Evolutionary conservation across 2,797 vertebrate species (phyloP).

Genomic region (Ispidina lecontei): DNA sequence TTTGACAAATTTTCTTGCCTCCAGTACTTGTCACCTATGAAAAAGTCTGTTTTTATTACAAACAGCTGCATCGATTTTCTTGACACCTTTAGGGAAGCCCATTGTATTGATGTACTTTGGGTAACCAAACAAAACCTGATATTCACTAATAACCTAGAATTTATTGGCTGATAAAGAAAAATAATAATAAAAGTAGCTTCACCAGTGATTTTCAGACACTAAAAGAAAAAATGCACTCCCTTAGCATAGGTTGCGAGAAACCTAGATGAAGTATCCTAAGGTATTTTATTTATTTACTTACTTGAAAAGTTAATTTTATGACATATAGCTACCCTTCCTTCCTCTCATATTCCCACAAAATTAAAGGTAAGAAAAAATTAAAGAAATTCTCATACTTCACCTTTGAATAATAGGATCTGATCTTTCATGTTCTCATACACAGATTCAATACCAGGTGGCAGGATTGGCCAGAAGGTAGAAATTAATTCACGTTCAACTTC

Average conservation of each 20-base stretch:
- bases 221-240: neutral
- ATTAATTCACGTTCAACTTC: conserved; percentile 79
- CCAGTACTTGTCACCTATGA: conserved; percentile 80
- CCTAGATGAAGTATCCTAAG: neutral
- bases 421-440: conserved; percentile 84
- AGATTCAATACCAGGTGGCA: conserved; percentile 84
- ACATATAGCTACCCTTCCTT: neutral
- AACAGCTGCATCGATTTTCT: conserved; percentile 83
- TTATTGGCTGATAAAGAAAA: conserved; percentile 64
- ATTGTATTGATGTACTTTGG: conserved; percentile 79
- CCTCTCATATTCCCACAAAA: neutral
- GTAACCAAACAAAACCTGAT: conserved; percentile 75
- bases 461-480: conserved; percentile 83
- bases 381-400: conserved; percentile 58
- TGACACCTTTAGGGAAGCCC: conserved; percentile 80
- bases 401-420: conserved; percentile 85
- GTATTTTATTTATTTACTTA: neutral
- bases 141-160: conserved; percentile 82
- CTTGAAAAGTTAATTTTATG: neutral
- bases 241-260: neutral
- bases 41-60: conserved; percentile 82
- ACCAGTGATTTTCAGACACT: neutral
- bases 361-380: neutral
- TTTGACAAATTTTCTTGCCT: conserved; percentile 74
- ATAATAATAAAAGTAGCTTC: neutral